phyloP scores from a whole-genome alignment of 2,113 vertebrate genomes.

The Calyptomena viridis region DNA sequence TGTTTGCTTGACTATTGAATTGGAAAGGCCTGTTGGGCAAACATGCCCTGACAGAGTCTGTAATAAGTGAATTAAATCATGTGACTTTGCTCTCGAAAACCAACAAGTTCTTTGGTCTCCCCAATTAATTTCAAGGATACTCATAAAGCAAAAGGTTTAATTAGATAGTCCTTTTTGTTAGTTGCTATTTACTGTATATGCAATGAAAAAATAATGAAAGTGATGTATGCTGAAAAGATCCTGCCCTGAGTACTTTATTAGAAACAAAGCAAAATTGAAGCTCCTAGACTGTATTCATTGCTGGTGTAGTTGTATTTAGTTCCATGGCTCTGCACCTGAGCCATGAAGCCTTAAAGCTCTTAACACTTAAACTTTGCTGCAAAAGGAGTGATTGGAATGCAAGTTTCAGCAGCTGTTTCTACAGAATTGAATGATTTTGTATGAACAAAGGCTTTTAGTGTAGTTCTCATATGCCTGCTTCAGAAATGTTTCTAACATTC shows the following conservation, averaged over 20 bases:
- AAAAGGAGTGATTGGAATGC: neutral
- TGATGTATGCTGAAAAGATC: neutral
- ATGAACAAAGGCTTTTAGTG: neutral
- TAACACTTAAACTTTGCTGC: neutral
- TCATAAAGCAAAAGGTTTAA: slow-evolving; percentile 21
- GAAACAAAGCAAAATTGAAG: neutral
- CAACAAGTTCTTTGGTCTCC: neutral
- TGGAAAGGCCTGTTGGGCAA: neutral
- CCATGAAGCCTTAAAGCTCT: neutral
- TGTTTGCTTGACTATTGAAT: neutral
- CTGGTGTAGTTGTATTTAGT: neutral
- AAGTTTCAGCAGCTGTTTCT: neutral
- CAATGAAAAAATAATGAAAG: neutral
- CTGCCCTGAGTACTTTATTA: neutral
- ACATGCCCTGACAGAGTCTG: neutral
- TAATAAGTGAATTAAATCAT: neutral
- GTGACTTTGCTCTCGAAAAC: slow-evolving; percentile 19
- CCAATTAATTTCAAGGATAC: slow-evolving; percentile 7
- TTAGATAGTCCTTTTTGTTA: neutral
- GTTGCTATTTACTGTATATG: neutral
- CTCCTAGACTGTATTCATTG: neutral
- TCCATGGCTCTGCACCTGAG: neutral
- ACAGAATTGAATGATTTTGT: neutral
- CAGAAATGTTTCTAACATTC: neutral
- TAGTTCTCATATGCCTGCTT: neutral